Percentiles rank a stretch among this genome's conserved stretches.
phyloP scores from a whole-genome alignment of 2,113 vertebrate genomes.

The Macaca fascicularis region T2T-MFA8v1.1 NC_088388.1:85021501-85022000 shows the following conservation, averaged over 20 bases:
- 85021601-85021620: background rate
- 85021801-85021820: background rate
- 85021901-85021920: background rate
- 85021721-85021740: background rate
- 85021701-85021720: conserved; percentile 8
- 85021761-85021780: background rate
- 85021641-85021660: background rate
- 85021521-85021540: background rate
- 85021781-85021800: background rate
- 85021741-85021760: background rate
- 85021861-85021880: background rate
- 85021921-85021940: background rate
- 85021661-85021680: background rate
- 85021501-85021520: background rate
- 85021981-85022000: background rate
- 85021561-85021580: background rate
- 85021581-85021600: background rate
- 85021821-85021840: background rate
- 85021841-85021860: background rate
- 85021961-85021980: background rate
- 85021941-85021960: background rate
- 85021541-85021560: background rate
- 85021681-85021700: background rate
- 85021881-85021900: background rate
- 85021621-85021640: background rate